Percentiles rank a stretch among this genome's conserved stretches.
These are phyloP conservation scores for Sander vitreus DNA, from an alignment of 2,113 vertebrate genomes.

Conservation along the genomic window DNA sequence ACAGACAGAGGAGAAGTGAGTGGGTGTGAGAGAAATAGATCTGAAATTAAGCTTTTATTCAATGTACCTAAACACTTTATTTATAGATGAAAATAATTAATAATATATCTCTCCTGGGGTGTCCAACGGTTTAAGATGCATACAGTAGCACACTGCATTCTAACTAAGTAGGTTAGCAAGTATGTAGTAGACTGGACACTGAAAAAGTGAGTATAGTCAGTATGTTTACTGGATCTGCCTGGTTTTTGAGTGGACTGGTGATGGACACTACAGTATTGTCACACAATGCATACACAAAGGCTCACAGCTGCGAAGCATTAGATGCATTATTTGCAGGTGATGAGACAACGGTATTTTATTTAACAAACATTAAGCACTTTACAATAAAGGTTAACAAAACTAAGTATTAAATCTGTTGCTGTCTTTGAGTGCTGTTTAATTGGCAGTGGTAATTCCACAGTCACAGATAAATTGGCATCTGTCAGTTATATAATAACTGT, in stretches of 20 bases:
- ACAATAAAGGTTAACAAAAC: not conserved
- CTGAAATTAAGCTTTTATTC: constrained; percentile 26
- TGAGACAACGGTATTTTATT: not conserved
- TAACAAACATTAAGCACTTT: not conserved
- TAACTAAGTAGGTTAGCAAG: not conserved
- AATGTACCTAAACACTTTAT: constrained; percentile 21
- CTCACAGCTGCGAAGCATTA: not conserved
- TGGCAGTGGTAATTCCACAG: too few relatives aligned
- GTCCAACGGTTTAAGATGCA: not conserved
- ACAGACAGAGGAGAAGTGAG: constrained; percentile 12
- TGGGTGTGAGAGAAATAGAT: constrained; percentile 21
- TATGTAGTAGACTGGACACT: not conserved
- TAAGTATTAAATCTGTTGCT: not conserved
- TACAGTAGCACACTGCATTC: too few relatives aligned
- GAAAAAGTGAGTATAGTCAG: not conserved
- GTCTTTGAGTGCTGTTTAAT: not conserved
- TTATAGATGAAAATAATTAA: not conserved
- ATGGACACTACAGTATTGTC: not conserved
- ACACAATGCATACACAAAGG: not conserved
- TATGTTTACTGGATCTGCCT: not conserved
- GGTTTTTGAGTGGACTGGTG: not conserved
- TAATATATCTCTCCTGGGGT: not conserved
- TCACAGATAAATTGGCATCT: too few relatives aligned
- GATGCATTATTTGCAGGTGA: too few relatives aligned
- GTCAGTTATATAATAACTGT: not conserved